Conservation (phyloP, 2,113 vertebrate genomes). For the Otolemur garnettii region DNA sequence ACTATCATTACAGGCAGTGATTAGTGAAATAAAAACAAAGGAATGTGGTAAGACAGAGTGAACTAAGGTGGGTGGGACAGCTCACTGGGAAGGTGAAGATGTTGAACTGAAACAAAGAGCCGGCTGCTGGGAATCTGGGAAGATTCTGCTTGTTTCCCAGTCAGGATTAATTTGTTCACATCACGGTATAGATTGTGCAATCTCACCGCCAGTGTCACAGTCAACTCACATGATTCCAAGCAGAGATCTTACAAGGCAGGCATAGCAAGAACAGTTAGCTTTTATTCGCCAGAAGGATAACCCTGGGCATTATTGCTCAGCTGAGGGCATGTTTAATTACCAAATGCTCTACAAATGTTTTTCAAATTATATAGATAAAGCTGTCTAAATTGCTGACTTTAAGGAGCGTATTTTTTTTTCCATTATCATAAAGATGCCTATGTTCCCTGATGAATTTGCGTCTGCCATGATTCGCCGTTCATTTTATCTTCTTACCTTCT, state of each 20-base stretch:
- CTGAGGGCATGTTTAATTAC: slow-evolving; percentile 87
- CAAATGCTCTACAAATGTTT: slow-evolving; percentile 86
- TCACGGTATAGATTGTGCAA: background rate
- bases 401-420: slow-evolving; percentile 77
- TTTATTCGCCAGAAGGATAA: slow-evolving; percentile 82
- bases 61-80: background rate
- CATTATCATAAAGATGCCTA: slow-evolving; percentile 78
- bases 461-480: slow-evolving; percentile 44
- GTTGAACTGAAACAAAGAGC: background rate
- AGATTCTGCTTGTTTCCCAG: background rate
- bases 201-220: background rate
- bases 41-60: background rate
- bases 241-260: slow-evolving; percentile 55
- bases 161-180: background rate
- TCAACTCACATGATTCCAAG: slow-evolving; percentile 54
- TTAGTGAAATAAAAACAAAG: background rate
- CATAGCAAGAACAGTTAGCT: slow-evolving; percentile 73
- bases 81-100: accelerated
- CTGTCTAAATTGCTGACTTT: slow-evolving; percentile 82
- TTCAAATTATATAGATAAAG: slow-evolving; percentile 85
- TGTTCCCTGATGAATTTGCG: slow-evolving; percentile 73
- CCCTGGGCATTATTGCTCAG: slow-evolving; percentile 85
- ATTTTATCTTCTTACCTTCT: slow-evolving; percentile 39
- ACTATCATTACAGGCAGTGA: background rate
- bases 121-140: background rate